Conservation (phyloP, 1,140 invertebrate species). For the Eufriesea mexicana region DNA sequence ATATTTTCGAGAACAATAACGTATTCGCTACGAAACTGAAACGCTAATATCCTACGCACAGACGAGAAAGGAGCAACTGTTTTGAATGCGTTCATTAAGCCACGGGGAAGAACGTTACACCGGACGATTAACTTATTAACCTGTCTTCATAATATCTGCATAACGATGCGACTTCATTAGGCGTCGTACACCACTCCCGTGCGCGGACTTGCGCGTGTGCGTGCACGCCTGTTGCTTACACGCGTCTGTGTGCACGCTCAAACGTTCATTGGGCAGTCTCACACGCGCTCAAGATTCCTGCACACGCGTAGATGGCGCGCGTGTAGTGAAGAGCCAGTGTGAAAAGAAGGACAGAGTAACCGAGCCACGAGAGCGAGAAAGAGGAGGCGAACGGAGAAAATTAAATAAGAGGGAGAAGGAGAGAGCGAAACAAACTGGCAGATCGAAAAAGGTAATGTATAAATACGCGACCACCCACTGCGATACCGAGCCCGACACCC, state of each 20-base stretch:
- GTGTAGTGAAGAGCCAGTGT: constrained; percentile 2
- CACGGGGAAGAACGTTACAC: constrained; percentile 25
- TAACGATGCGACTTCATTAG: constrained; percentile 71
- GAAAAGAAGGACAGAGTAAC: constrained; percentile 20
- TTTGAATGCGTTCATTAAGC: constrained; percentile 58
- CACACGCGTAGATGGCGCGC: not conserved
- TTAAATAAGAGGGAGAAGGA: constrained; percentile 37
- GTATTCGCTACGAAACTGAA: not conserved
- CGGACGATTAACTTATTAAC: constrained; percentile 69
- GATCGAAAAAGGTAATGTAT: constrained; percentile 74
- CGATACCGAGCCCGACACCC: constrained; percentile 57
- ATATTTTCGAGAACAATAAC: not conserved
- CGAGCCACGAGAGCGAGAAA: not conserved
- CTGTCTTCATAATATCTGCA: constrained; percentile 67
- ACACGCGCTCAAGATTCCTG: constrained; percentile 1
- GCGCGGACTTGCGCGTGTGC: not conserved
- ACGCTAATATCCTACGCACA: not conserved
- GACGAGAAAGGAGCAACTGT: constrained; percentile 10
- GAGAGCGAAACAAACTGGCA: constrained; percentile 57
- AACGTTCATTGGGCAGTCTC: constrained; percentile 2
- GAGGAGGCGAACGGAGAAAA: constrained; percentile 21
- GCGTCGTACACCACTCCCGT: constrained; percentile 34
- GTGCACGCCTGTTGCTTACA: constrained; percentile 11
- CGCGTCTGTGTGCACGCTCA: not conserved
- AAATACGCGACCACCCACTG: constrained; percentile 76